Evolutionary conservation across 2,888 invertebrate species (phyloP).

Genomic region (Bimastos eiseni): DNA sequence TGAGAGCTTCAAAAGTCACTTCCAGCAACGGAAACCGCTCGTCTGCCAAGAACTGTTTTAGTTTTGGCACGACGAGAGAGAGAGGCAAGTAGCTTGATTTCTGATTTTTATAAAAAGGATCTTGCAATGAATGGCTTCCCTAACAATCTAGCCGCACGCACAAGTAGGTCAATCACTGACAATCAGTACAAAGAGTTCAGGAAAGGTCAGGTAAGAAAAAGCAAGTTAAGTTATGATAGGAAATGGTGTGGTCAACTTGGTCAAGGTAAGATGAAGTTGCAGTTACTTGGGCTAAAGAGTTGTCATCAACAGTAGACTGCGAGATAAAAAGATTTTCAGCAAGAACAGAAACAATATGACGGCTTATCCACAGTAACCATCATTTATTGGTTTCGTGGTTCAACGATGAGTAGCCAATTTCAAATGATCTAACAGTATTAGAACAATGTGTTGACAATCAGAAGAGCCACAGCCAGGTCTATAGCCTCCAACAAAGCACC

Average conservation of each 20-base stretch:
- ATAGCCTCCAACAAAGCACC: background rate
- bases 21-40: too few relatives aligned
- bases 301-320: background rate
- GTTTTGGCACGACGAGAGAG: too few relatives aligned
- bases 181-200: background rate
- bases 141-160: background rate
- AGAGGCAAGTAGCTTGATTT: background rate
- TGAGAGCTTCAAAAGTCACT: too few relatives aligned
- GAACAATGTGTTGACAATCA: background rate
- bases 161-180: background rate
- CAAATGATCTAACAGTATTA: background rate
- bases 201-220: background rate
- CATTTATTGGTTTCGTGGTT: background rate
- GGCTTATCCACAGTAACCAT: background rate
- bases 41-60: too few relatives aligned
- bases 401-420: background rate
- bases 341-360: background rate
- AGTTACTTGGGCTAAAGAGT: background rate
- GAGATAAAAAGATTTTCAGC: background rate
- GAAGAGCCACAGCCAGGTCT: background rate
- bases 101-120: background rate
- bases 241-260: background rate
- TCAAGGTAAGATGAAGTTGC: background rate
- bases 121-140: background rate
- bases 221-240: background rate